These are phyloP conservation scores for Apodemus agrarius DNA, from an alignment of 2,797 vertebrate genomes.

Conservation along the genomic window DNA sequence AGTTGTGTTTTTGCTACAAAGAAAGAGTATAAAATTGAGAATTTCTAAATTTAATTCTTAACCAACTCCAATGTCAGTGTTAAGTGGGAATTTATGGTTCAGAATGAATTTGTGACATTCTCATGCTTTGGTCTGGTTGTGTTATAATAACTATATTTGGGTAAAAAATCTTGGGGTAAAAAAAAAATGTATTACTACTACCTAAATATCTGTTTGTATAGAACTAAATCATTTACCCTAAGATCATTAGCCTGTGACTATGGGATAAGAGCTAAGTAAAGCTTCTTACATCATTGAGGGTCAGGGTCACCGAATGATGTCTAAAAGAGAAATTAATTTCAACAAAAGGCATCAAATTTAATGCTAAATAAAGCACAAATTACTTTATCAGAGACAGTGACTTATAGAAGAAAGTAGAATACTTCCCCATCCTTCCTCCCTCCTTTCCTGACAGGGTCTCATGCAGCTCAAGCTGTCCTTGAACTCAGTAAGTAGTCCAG, in stretches of 20 bases:
- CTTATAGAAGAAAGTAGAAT: slow-evolving; percentile 37
- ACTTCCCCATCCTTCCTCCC: not conserved
- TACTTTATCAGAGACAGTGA: slow-evolving; percentile 47
- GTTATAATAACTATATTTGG: not conserved
- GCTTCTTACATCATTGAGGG: slow-evolving; percentile 30
- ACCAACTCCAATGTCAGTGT: not conserved
- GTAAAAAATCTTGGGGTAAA: slow-evolving; percentile 41
- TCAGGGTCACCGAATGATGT: slow-evolving; percentile 28
- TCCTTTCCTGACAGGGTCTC: not conserved
- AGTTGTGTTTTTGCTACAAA: slow-evolving; percentile 41
- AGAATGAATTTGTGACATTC: slow-evolving; percentile 43
- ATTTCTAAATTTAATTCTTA: slow-evolving; percentile 36
- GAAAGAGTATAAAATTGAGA: not conserved
- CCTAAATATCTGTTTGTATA: slow-evolving; percentile 27
- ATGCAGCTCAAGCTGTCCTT: not conserved
- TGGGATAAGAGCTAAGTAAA: not conserved
- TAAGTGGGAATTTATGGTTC: slow-evolving; percentile 56
- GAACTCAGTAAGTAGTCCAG: not conserved
- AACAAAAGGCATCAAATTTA: slow-evolving; percentile 42
- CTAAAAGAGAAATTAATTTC: slow-evolving; percentile 50
- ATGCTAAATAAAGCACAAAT: slow-evolving; percentile 35
- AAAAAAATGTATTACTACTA: slow-evolving; percentile 11
- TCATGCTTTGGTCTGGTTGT: slow-evolving; percentile 46
- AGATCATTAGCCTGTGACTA: slow-evolving; percentile 5
- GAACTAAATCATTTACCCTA: slow-evolving; percentile 28